These are phyloP conservation scores for Cryptomyrus ogoouensis DNA, from an alignment of 2,113 vertebrate species.

Conservation along the genomic window DNA sequence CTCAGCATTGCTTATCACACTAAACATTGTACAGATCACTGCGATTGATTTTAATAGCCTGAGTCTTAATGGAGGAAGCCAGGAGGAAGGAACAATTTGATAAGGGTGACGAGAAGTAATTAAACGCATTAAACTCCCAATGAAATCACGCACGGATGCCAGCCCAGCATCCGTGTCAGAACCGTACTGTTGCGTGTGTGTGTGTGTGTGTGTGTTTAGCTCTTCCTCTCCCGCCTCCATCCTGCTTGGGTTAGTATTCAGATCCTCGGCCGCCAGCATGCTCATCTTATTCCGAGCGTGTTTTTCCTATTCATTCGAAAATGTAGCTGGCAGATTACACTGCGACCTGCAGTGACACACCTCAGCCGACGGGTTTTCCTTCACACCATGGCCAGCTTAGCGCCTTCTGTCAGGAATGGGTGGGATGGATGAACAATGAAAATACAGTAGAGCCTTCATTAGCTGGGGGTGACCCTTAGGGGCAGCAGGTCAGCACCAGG, in stretches of 20 bases:
- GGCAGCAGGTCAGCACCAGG: background rate
- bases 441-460: background rate
- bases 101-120: constrained; percentile 17
- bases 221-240: background rate
- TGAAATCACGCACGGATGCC: background rate
- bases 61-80: background rate
- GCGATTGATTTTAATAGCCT: constrained; percentile 18
- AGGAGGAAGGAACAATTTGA: background rate
- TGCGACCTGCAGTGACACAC: background rate
- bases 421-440: background rate
- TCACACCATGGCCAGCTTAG: background rate
- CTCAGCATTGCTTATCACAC: background rate
- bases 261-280: background rate
- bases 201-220: background rate
- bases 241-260: background rate
- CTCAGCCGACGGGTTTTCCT: background rate
- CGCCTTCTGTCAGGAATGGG: background rate
- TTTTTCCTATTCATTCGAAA: background rate
- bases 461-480: background rate
- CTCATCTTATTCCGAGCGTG: background rate
- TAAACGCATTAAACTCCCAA: constrained; percentile 20
- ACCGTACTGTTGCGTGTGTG: background rate
- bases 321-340: background rate
- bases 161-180: constrained; percentile 1
- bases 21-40: constrained; percentile 20